Conservation (phyloP, 2,113 vertebrate genomes). For the Gymnocephalus cernua region DNA sequence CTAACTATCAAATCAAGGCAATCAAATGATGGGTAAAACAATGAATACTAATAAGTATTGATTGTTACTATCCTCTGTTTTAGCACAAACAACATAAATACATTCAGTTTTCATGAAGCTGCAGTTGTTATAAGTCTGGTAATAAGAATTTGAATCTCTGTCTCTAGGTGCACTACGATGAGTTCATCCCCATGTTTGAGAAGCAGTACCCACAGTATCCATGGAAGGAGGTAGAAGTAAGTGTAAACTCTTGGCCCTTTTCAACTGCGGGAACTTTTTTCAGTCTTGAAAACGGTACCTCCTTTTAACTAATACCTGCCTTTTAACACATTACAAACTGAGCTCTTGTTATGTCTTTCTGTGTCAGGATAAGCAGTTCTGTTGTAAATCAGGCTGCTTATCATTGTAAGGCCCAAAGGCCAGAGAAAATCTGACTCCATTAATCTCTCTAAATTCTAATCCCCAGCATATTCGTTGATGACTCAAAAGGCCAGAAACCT, state of each 20-base stretch:
- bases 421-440: no score
- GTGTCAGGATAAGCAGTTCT: neutral
- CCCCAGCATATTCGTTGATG: no score
- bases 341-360: neutral
- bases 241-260: conserved; percentile 8
- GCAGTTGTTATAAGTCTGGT: neutral
- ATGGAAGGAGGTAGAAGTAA: conserved; percentile 90
- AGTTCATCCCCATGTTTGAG: conserved; percentile 94
- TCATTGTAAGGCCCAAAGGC: no score
- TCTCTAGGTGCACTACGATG: conserved; percentile 89
- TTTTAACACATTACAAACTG: neutral
- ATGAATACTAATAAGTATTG: neutral
- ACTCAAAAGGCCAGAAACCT: no score
- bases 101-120: neutral
- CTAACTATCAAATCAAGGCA: neutral
- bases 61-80: neutral
- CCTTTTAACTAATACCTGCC: neutral
- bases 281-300: no score
- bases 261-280: neutral
- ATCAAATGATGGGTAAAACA: neutral
- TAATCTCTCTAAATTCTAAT: no score
- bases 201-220: conserved; percentile 90
- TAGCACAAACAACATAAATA: neutral
- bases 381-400: no score
- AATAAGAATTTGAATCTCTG: neutral